These are phyloP conservation scores for Hippotragus niger DNA, from an alignment of 2,113 vertebrate species.

Conservation along the genomic window DNA sequence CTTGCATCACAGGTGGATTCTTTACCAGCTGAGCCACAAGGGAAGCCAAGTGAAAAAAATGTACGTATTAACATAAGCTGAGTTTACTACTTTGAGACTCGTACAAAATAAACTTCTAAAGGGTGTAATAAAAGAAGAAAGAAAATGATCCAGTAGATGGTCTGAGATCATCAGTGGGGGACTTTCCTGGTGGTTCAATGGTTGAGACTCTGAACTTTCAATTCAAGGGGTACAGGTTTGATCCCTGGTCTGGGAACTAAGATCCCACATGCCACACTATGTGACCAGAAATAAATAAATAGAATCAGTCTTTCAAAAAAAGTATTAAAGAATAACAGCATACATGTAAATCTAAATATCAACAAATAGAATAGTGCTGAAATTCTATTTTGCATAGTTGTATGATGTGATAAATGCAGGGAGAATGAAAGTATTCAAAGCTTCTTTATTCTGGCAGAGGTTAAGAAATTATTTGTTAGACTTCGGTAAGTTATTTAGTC, in stretches of 20 bases:
- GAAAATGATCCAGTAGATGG: background rate
- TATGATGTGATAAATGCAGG: background rate
- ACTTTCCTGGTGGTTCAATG: background rate
- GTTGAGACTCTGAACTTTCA: background rate
- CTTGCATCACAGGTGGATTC: background rate
- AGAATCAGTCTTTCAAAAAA: background rate
- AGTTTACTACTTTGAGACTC: background rate
- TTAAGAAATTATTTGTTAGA: constrained; percentile 3
- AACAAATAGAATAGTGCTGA: background rate
- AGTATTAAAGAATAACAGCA: background rate
- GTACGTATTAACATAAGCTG: background rate
- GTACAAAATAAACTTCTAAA: background rate
- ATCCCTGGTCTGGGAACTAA: background rate
- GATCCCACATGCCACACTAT: background rate
- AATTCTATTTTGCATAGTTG: background rate
- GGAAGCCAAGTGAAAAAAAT: background rate
- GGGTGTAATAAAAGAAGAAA: background rate
- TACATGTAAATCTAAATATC: background rate
- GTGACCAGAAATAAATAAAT: background rate
- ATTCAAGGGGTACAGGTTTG: background rate
- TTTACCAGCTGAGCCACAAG: background rate
- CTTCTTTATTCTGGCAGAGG: background rate
- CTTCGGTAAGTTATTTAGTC: background rate
- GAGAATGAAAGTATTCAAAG: background rate
- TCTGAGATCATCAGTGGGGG: background rate